Percentiles rank a stretch among this genome's conserved stretches.
Conservation (phyloP, 2,797 vertebrate genomes). For the Pseudotriccus pelzelni region DNA sequence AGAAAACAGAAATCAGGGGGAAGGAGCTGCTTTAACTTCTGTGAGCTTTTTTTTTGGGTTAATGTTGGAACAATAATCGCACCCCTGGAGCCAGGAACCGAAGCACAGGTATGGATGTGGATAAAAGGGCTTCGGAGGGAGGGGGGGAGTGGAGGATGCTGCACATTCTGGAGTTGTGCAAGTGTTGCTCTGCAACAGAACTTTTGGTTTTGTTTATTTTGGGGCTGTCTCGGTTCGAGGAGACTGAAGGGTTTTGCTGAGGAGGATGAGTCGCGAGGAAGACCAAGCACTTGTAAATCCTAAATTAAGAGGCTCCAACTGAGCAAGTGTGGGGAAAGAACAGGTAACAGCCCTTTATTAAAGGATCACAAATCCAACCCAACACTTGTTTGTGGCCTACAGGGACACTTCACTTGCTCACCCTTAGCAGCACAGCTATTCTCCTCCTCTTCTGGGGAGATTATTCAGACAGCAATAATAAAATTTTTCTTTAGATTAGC, state of each 20-base stretch:
- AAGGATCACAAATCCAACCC: neutral
- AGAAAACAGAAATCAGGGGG: neutral
- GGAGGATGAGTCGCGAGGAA: too few relatives aligned
- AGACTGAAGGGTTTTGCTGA: too few relatives aligned
- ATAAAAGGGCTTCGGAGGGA: neutral
- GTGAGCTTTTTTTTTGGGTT: neutral
- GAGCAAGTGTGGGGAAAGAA: too few relatives aligned
- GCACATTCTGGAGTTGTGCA: neutral
- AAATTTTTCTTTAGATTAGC: neutral
- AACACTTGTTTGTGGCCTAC: neutral
- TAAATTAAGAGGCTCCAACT: too few relatives aligned
- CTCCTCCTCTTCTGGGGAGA: neutral
- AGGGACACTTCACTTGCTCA: neutral
- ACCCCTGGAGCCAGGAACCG: neutral
- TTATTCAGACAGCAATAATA: neutral
- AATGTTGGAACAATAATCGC: neutral
- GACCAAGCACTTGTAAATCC: too few relatives aligned
- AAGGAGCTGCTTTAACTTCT: neutral
- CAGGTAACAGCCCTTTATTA: too few relatives aligned
- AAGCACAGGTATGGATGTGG: neutral
- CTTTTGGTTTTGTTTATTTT: neutral
- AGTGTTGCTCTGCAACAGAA: neutral
- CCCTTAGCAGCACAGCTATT: neutral
- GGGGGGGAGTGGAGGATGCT: neutral
- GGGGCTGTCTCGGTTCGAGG: too few relatives aligned